Evolutionary conservation across 1,140 invertebrate species (phyloP).

Genomic region (Drosophila kanapiae): DNA sequence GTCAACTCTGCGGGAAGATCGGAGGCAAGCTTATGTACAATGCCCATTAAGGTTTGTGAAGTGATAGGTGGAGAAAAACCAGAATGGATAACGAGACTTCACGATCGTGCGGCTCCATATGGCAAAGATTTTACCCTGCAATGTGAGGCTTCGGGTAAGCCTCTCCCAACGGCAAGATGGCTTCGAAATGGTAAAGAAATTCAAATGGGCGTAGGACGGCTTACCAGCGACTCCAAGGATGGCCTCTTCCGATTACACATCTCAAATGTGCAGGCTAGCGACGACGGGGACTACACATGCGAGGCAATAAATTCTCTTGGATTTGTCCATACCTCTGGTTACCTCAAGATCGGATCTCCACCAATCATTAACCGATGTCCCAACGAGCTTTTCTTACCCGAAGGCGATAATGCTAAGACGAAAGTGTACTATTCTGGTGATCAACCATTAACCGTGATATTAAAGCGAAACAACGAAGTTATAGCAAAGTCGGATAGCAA

Average conservation of each 20-base stretch:
- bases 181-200: conserved; percentile 96
- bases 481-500: conserved; percentile 85
- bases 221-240: conserved; percentile 91
- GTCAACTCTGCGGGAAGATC: conserved; percentile 97
- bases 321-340: conserved; percentile 93
- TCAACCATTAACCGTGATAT: conserved; percentile 94
- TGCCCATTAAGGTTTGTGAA: conserved; percentile 95
- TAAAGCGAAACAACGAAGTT: conserved; percentile 93
- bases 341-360: conserved; percentile 96
- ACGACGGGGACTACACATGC: conserved; percentile 98
- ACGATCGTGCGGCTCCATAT: conserved; percentile 91
- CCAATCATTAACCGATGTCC: conserved; percentile 97
- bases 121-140: conserved; percentile 95
- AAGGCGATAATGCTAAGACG: conserved; percentile 97
- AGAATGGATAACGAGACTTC: conserved; percentile 94
- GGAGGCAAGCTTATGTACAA: conserved; percentile 94
- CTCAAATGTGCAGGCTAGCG: conserved; percentile 94
- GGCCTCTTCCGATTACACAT: conserved; percentile 95
- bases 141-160: conserved; percentile 96
- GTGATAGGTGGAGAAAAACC: conserved; percentile 95
- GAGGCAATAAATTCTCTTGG: conserved; percentile 97
- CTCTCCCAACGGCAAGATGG: conserved; percentile 95
- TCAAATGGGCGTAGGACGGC: conserved; percentile 88
- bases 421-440: conserved; percentile 97
- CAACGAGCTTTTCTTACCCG: conserved; percentile 94